Percentiles rank a stretch among this genome's conserved stretches.
Evolutionary conservation across 2,113 vertebrate genomes (phyloP).

Genomic region (Mionectes macconnelli): DNA sequence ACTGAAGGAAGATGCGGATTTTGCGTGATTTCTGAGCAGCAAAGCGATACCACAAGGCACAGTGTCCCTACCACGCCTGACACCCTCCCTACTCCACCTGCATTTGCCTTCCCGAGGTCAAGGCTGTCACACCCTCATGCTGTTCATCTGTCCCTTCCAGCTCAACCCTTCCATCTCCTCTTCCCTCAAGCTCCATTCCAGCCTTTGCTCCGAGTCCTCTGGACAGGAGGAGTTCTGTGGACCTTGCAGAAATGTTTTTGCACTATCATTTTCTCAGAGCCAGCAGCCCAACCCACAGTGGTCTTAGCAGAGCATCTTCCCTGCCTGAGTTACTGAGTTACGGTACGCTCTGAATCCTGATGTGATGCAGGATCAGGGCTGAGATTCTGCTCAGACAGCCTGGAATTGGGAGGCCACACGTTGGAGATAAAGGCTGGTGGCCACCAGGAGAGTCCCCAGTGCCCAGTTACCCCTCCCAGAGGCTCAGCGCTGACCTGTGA

Average conservation of each 20-base stretch:
- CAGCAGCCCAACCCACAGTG: background rate
- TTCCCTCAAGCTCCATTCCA: background rate
- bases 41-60: rapidly evolving
- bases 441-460: background rate
- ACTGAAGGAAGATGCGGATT: background rate
- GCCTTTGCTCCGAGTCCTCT: background rate
- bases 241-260: background rate
- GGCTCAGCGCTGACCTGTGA: background rate
- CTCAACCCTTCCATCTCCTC: background rate
- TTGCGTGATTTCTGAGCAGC: background rate
- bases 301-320: background rate
- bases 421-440: background rate
- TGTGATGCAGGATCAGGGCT: rapidly evolving
- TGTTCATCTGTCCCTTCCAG: background rate
- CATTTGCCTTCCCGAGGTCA: background rate
- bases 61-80: background rate
- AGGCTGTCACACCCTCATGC: too few relatives aligned
- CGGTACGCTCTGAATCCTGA: too few relatives aligned
- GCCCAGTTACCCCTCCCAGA: background rate
- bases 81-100: background rate
- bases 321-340: too few relatives aligned
- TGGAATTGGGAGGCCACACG: background rate
- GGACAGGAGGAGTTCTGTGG: background rate
- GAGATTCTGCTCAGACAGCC: background rate
- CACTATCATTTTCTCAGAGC: rapidly evolving